Base-by-base conservation (phyloP, 2,113 vertebrate genomes). In the Steatornis caripensis region DNA sequence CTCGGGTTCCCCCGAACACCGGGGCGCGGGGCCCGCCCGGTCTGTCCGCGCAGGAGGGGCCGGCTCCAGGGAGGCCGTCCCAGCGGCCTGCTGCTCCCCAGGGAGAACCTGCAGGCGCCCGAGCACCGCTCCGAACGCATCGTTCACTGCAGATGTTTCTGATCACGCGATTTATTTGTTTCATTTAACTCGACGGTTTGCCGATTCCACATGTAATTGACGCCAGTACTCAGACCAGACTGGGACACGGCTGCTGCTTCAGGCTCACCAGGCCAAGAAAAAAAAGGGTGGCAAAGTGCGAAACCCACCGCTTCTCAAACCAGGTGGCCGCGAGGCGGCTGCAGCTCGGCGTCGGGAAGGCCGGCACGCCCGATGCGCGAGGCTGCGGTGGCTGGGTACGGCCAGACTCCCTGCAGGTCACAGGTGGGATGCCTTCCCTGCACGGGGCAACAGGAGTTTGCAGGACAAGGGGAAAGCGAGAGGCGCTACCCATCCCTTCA, bases 381-480 rank as follows among this genome's bases (percentile, higher is more conserved):
- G 37, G 26, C n/a, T n/a, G 51, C 23, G 10, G 30, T 27, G 75
- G 2, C 34, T 7, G 12, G 41, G 15, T 10, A 11, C 2, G 1
- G n/a, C 7, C 10, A 2, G 22, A 1, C 18, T 37, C 16, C 61
- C 20, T 5, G 10, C 46, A 5, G 32, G 55, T 22, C n/a, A n/a
- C n/a, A n/a, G n/a, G n/a, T n/a, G 37, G 24, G 57, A 29, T 12
- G 51, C 16, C 39, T 45, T 36, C 58, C 51, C 30, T 4, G 17
- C 16, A 4, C 0, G 0, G 43, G 29, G 34, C 58, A 55, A 21
- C 1, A 5, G 34, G 34, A 39, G 10, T 30, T 45, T 1, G 2
- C 4, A 24, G 21, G n/a, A 3, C 23, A 10, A 17, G 26, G 34
- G 37, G 34, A 8, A 37, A 70, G 23, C 1, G 12, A 58, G 57